Evolutionary conservation across 1,140 invertebrate genomes (phyloP).

Genomic region (Anastrepha obliqua): DNA sequence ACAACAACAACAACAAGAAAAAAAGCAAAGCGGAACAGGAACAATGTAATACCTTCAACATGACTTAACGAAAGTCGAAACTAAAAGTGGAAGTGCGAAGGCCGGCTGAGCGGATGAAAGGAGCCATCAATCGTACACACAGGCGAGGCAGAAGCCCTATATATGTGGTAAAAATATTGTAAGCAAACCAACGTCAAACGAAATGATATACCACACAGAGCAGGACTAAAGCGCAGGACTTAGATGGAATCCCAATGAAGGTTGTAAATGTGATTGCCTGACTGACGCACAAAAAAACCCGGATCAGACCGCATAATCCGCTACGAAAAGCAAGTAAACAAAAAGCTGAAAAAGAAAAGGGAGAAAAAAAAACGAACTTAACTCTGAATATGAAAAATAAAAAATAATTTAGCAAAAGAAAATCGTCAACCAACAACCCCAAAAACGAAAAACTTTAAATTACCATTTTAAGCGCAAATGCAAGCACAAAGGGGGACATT

Average conservation of each 20-base stretch:
- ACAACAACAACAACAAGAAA: neutral
- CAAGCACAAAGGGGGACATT: slow-evolving; percentile 37
- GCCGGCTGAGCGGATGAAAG: neutral
- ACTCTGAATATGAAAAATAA: neutral
- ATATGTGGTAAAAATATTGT: neutral
- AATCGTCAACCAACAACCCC: slow-evolving; percentile 1
- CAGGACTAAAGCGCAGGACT: slow-evolving; percentile 10
- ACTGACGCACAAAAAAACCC: slow-evolving; percentile 16
- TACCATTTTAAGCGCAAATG: slow-evolving; percentile 48
- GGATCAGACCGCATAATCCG: slow-evolving; percentile 48
- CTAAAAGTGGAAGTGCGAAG: neutral
- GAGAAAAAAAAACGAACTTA: neutral
- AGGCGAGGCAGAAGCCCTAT: slow-evolving; percentile 4
- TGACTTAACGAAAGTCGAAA: slow-evolving; percentile 32
- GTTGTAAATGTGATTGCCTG: neutral
- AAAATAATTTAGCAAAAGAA: neutral
- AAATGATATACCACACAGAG: neutral
- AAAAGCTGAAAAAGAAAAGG: neutral
- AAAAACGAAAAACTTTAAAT: slow-evolving; percentile 8
- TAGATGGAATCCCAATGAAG: neutral
- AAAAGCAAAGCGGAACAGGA: slow-evolving; percentile 11
- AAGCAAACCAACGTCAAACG: slow-evolving; percentile 14
- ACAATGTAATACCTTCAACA: neutral
- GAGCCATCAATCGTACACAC: no score
- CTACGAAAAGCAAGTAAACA: neutral